Evolutionary conservation across 2,797 vertebrate species (phyloP).

Genomic region (Rousettus madagascariensis): DNA sequence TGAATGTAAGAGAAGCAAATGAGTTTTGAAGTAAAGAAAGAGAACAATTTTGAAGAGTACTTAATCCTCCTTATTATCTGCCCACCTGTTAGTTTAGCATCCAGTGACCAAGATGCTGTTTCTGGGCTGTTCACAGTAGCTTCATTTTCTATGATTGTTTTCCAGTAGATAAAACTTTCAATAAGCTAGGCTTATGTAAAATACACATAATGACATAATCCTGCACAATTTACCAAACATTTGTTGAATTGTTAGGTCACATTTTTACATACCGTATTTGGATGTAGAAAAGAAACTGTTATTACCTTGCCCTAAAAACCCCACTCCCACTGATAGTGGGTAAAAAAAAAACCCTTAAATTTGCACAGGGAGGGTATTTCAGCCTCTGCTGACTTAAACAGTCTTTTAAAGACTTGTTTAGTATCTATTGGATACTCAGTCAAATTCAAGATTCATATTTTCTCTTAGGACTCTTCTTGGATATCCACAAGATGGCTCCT

Average conservation of each 20-base stretch:
- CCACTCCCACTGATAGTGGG: not conserved
- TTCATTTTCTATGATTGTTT: conserved; percentile 11
- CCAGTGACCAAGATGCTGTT: not conserved
- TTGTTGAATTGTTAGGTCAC: not conserved
- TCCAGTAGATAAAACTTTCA: not conserved
- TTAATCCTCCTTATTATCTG: not conserved
- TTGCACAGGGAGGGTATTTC: not conserved
- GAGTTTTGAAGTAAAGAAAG: not conserved
- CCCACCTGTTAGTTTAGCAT: too few relatives aligned
- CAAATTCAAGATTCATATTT: not conserved
- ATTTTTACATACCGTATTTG: not conserved
- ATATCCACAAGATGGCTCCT: not conserved
- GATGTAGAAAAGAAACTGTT: not conserved
- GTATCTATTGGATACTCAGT: not conserved
- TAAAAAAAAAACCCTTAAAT: not conserved
- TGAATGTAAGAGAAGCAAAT: not conserved
- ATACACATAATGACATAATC: not conserved
- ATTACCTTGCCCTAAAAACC: not conserved
- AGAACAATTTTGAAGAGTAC: not conserved
- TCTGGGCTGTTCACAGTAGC: not conserved
- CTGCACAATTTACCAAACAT: not conserved
- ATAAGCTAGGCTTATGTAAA: not conserved
- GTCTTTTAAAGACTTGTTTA: not conserved
- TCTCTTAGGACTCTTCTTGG: not conserved
- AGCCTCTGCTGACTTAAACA: not conserved